Evolutionary conservation across 2,888 invertebrate genomes (phyloP).

Genomic region (Gymnocheta viridis): DNA sequence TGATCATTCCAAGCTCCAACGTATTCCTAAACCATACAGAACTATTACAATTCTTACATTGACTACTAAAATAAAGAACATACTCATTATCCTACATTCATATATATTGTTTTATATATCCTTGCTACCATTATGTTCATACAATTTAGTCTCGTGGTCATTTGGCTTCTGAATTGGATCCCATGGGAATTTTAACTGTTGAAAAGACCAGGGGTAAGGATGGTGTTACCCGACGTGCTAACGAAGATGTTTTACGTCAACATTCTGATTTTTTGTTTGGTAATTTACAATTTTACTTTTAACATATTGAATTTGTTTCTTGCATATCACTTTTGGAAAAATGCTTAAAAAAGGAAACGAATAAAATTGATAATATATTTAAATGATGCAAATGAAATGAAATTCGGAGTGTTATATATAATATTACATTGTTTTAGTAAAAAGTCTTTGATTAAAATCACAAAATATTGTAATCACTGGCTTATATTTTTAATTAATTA

Average conservation of each 20-base stretch:
- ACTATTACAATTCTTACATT: background rate
- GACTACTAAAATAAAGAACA: constrained; percentile 1
- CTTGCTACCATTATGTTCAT: constrained; percentile 61
- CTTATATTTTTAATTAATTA: constrained; percentile 20
- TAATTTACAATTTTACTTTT: constrained; percentile 72
- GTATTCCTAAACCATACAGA: constrained; percentile 1
- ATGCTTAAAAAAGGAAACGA: constrained; percentile 24
- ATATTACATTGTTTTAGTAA: constrained; percentile 23
- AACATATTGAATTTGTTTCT: constrained; percentile 49
- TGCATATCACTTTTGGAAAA: constrained; percentile 37
- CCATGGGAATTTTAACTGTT: constrained; percentile 85
- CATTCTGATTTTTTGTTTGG: constrained; percentile 82
- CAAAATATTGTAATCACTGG: constrained; percentile 23
- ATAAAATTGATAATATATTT: constrained; percentile 13
- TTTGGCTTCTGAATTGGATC: constrained; percentile 91
- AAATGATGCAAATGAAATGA: constrained; percentile 71
- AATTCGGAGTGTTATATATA: constrained; percentile 78
- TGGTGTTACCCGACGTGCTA: constrained; percentile 82
- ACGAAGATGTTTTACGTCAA: constrained; percentile 82
- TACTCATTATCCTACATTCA: constrained; percentile 51
- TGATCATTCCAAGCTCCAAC: background rate
- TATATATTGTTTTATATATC: constrained; percentile 62
- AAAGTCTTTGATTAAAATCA: constrained; percentile 29
- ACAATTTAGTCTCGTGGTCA: constrained; percentile 89
- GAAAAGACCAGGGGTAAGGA: constrained; percentile 81